Evolutionary conservation across 2,797 vertebrate species (phyloP).

Genomic region (Cuniculus paca): DNA sequence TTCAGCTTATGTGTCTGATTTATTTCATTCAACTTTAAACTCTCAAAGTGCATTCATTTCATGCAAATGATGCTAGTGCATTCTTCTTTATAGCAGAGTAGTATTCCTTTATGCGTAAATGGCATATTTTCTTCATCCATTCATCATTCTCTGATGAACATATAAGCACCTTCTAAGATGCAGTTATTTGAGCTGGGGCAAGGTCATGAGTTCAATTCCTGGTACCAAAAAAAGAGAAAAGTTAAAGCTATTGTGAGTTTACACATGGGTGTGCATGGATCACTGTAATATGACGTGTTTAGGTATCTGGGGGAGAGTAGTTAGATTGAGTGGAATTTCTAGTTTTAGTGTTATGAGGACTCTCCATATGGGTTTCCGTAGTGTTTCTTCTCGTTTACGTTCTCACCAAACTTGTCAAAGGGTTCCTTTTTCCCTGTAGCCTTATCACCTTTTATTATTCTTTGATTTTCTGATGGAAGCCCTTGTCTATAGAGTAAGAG

Average conservation of each 20-base stretch:
- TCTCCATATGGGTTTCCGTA: background rate
- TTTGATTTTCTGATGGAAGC: background rate
- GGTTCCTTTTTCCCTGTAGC: background rate
- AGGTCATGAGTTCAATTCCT: too few species aligned
- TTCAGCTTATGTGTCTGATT: background rate
- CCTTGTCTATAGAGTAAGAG: background rate
- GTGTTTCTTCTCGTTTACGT: background rate
- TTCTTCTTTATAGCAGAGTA: background rate
- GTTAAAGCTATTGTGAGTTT: background rate
- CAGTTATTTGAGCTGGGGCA: background rate
- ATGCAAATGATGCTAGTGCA: background rate
- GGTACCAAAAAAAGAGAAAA: too few species aligned
- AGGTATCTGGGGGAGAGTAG: background rate
- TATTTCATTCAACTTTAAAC: background rate
- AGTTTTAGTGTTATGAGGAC: too few species aligned
- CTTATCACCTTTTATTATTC: too few species aligned
- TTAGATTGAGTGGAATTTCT: background rate
- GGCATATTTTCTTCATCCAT: background rate
- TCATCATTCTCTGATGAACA: background rate
- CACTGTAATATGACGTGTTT: background rate
- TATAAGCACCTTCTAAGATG: background rate
- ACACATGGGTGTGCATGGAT: background rate
- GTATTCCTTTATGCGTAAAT: background rate
- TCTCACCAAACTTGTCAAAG: background rate
- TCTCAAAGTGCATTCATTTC: background rate